Evolutionary conservation across 2,797 vertebrate genomes (phyloP), one percentile per base, ranked within the genome.

Genomic region (Astyanax mexicanus): DNA sequence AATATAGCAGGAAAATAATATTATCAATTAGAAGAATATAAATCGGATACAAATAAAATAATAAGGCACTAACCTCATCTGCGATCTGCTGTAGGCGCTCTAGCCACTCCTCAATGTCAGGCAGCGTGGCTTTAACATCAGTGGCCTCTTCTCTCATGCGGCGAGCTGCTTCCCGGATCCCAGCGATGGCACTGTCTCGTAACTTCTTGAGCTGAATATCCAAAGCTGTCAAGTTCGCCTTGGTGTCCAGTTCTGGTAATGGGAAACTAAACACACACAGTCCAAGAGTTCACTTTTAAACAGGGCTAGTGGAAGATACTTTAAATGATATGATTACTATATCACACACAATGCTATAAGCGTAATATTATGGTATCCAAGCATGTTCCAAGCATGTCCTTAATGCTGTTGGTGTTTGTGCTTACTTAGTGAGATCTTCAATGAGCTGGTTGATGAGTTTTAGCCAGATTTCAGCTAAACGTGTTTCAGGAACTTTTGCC

Each of bases 151-250:
- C 89, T 71, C 91, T 94, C 94, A 98, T 94, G 68, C 73, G 90
- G 40, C 83, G 72, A 35, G 97, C 97, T 45, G 92, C 94, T 1
- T 95, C 92, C 3, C 80, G 85, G 67, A 99, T 95, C 84, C 87
- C 82, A 1, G 38, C 72, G 74, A 99, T 85, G 42, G 89, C 81
- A 27, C 75, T 92, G 80, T 93, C 91, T 27, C 97, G 91, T 75
- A 98, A 83, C 80, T 96, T 98, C 83, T 90, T 95, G 47, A 98
- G 92, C 77, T 99, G 96, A 80, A 96, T 92, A 87, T 99, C 98
- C 70, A 99, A 92, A 42, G 94, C 69, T 9, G 98, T 99, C 77
- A 98, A 88, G 72, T 98, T 96, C 72, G 93, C 74, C 82, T 89
- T 93, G 44, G 94, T 94, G 83, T 96, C 95, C 32, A 94, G 80